Percentiles rank a stretch among this genome's conserved stretches.
These are phyloP conservation scores for Ornithoptera alexandrae DNA, from an alignment of 2,888 invertebrate species.

Conservation along the genomic window DNA sequence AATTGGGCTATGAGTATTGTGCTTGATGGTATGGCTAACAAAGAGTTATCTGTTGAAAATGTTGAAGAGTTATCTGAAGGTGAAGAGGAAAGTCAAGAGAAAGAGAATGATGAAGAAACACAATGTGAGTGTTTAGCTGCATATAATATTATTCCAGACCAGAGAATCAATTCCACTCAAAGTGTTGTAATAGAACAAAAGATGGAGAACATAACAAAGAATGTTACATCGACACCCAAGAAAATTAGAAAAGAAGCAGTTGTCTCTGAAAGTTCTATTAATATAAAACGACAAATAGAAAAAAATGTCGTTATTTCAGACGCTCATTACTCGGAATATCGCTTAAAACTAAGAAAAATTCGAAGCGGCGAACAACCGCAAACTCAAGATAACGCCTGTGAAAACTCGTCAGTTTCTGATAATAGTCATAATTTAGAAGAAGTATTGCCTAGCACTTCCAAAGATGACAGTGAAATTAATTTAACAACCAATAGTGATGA, in stretches of 20 bases:
- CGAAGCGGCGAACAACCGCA: slow-evolving; percentile 52
- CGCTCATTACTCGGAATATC: slow-evolving; percentile 82
- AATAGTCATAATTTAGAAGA: background rate
- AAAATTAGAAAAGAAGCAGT: slow-evolving; percentile 56
- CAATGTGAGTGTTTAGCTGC: slow-evolving; percentile 56
- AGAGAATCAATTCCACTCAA: slow-evolving; percentile 22
- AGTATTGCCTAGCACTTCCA: slow-evolving; percentile 29
- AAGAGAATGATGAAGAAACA: slow-evolving; percentile 36
- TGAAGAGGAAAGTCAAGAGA: slow-evolving; percentile 44
- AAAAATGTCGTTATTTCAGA: slow-evolving; percentile 81
- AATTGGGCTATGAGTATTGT: slow-evolving; percentile 90
- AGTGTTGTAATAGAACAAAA: slow-evolving; percentile 23
- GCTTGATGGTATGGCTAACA: slow-evolving; percentile 78
- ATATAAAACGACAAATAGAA: slow-evolving; percentile 82
- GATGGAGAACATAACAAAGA: slow-evolving; percentile 26
- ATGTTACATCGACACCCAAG: slow-evolving; percentile 37
- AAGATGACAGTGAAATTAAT: slow-evolving; percentile 15
- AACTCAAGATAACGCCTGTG: slow-evolving; percentile 18
- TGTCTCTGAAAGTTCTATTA: slow-evolving; percentile 61
- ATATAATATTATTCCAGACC: slow-evolving; percentile 55
- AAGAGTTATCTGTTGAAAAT: slow-evolving; percentile 35
- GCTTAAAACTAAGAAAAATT: slow-evolving; percentile 74
- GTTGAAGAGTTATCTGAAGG: slow-evolving; percentile 47
- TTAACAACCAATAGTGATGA: slow-evolving; percentile 29
- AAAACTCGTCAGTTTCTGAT: slow-evolving; percentile 14